Base-by-base conservation (phyloP, 1,140 invertebrate species). In the Ostrea edulis region DNA sequence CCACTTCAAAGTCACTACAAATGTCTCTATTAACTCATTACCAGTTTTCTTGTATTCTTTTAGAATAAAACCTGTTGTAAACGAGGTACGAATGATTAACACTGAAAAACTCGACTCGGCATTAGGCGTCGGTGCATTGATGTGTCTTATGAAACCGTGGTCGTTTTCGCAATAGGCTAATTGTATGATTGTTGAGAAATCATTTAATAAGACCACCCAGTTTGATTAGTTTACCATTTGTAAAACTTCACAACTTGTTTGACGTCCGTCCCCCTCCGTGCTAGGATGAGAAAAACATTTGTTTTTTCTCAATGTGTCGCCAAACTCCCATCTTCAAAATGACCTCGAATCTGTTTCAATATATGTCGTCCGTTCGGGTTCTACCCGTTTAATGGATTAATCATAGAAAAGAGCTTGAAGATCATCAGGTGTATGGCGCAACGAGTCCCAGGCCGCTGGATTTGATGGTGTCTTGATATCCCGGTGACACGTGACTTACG, bases 381-480 rank as follows among this genome's bases (percentile, higher is more conserved):
- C 68, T 77, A 77, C 55, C 68, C 58, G 7, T 11, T 62, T 62
- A n/a, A 62, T 62, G 58, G 58, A 62, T 7, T 62, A 9, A 44
- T 44, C 2, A 44, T 44, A 44, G 5, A 44, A 44, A 44, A 5
- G 5, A 62, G 20, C 17, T 17, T 20, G 20, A 20, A 17, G n/a
- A 62, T 20, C 1, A 25, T 8, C 25, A 35, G 11, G 12, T 35
- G 22, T 77, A 77, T 77, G 68, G 22, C 68, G 25, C 68, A 77
- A 77, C 22, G 35, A 44, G 68, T 77, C 29, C 22, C 9, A 14
- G 68, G 68, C 25, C 29, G 9, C 14, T 35, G 7, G 29, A 14
- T 77, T 77, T 77, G 68, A 77, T 77, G 35, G 68, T 35, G 68
- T 77, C 68, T 77, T 77, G 68, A 77, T 77, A 77, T 77, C 12